These are phyloP conservation scores for Loripinus fragilis DNA, from an alignment of 2,888 invertebrate genomes.

Conservation along the genomic window DNA sequence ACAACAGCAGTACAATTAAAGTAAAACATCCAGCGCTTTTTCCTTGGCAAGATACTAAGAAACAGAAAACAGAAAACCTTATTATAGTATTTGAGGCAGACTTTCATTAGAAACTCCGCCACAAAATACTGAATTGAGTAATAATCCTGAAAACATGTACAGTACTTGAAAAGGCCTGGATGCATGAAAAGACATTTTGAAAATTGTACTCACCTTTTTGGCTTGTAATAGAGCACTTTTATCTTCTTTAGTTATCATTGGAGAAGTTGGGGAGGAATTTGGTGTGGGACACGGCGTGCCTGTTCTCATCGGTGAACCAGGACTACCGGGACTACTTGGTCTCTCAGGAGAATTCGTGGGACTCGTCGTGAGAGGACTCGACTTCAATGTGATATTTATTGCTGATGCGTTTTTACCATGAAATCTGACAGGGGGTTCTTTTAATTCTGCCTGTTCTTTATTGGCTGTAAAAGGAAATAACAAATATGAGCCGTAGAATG, in stretches of 20 bases:
- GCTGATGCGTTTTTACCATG: constrained; percentile 69
- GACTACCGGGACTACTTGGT: constrained; percentile 70
- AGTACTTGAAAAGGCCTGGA: no score
- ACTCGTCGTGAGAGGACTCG: constrained; percentile 64
- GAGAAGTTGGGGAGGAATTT: constrained; percentile 63
- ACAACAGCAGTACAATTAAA: no score
- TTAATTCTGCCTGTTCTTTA: constrained; percentile 70
- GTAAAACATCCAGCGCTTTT: no score
- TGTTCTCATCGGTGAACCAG: constrained; percentile 61
- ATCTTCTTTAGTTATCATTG: constrained; percentile 46
- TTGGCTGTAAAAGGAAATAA: constrained; percentile 62
- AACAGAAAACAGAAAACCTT: no score
- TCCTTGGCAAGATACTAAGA: no score
- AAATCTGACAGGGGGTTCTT: constrained; percentile 73
- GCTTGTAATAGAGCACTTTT: constrained; percentile 53
- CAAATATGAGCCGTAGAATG: no score
- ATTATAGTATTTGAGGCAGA: no score
- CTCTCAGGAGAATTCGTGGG: constrained; percentile 71
- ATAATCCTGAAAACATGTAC: no score
- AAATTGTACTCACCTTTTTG: constrained; percentile 62
- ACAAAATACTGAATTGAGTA: no score
- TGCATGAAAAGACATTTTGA: no score
- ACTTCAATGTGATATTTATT: constrained; percentile 73
- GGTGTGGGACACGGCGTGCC: constrained; percentile 69
- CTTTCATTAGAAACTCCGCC: no score